Conservation (phyloP, 2,888 invertebrate genomes). For the Sminthurides aquaticus region DNA sequence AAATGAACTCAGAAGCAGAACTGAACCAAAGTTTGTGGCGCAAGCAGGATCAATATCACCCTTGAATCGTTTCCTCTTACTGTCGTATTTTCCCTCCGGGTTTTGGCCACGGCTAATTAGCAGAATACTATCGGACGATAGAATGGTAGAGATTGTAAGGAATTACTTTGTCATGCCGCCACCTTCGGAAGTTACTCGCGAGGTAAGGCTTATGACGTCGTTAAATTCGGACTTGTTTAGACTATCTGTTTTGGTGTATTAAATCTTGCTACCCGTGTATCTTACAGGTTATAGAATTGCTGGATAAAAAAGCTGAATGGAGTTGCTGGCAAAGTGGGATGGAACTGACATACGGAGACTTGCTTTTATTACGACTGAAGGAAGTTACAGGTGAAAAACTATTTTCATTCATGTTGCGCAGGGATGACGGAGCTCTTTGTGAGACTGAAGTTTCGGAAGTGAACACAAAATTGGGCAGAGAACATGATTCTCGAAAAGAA, state of each 20-base stretch:
- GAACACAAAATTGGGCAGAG: constrained; percentile 5
- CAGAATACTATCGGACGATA: constrained; percentile 69
- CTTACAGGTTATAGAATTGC: constrained; percentile 51
- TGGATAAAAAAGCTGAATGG: constrained; percentile 76
- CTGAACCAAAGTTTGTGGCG: constrained; percentile 6
- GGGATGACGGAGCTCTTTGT: constrained; percentile 42
- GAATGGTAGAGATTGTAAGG: constrained; percentile 69
- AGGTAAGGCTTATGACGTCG: constrained; percentile 15
- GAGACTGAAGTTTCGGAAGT: constrained; percentile 36
- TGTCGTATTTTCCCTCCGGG: constrained; percentile 96
- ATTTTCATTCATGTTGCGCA: constrained; percentile 40
- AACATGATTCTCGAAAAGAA: constrained; percentile 27
- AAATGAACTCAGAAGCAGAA: background rate
- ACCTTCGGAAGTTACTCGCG: constrained; percentile 36
- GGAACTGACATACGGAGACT: constrained; percentile 72
- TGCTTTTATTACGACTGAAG: constrained; percentile 70
- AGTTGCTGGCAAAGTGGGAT: constrained; percentile 88
- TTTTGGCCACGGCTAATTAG: constrained; percentile 95
- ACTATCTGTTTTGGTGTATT: background rate
- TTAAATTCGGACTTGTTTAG: background rate
- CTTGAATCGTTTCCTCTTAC: constrained; percentile 62
- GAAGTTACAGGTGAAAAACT: constrained; percentile 55
- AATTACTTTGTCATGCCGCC: constrained; percentile 61
- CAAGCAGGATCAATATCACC: constrained; percentile 31
- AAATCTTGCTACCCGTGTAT: background rate